Evolutionary conservation across 2,888 invertebrate species (phyloP).

Genomic region (Amphipoea oculea): DNA sequence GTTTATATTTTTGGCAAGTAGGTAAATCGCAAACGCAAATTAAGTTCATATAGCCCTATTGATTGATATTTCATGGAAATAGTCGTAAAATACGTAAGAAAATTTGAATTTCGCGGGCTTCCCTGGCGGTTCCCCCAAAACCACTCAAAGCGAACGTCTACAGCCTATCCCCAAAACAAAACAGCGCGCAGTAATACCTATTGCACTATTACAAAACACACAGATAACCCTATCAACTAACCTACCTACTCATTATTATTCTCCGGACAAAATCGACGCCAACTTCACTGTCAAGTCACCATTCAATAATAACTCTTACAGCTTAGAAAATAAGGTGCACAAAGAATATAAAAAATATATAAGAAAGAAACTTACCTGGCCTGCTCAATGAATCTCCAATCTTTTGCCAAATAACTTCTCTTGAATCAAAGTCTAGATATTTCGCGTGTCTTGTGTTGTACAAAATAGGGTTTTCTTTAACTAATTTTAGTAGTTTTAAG

Average conservation of each 20-base stretch:
- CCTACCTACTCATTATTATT: constrained; percentile 37
- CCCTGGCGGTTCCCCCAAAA: not conserved
- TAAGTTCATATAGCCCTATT: not conserved
- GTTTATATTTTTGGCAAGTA: too few species aligned
- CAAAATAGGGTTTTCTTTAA: constrained; percentile 79
- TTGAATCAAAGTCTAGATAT: constrained; percentile 79
- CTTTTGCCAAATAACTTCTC: constrained; percentile 85
- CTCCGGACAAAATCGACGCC: constrained; percentile 30
- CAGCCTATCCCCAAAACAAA: constrained; percentile 4
- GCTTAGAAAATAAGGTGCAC: not conserved
- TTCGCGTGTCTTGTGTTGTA: constrained; percentile 82
- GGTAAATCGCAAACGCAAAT: too few species aligned
- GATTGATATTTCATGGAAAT: not conserved
- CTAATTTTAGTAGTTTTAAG: constrained; percentile 78
- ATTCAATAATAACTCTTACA: constrained; percentile 22
- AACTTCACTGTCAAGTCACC: constrained; percentile 26
- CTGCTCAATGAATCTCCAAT: constrained; percentile 82
- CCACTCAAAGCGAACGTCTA: not conserved
- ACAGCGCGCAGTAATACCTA: constrained; percentile 13
- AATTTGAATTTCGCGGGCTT: not conserved
- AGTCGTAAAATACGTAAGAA: not conserved
- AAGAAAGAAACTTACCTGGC: constrained; percentile 77
- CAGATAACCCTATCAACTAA: constrained; percentile 42
- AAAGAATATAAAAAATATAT: constrained; percentile 28
- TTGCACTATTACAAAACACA: constrained; percentile 24